Evolutionary conservation across 1,140 invertebrate species (phyloP).

Genomic region (Apis mellifera): DNA sequence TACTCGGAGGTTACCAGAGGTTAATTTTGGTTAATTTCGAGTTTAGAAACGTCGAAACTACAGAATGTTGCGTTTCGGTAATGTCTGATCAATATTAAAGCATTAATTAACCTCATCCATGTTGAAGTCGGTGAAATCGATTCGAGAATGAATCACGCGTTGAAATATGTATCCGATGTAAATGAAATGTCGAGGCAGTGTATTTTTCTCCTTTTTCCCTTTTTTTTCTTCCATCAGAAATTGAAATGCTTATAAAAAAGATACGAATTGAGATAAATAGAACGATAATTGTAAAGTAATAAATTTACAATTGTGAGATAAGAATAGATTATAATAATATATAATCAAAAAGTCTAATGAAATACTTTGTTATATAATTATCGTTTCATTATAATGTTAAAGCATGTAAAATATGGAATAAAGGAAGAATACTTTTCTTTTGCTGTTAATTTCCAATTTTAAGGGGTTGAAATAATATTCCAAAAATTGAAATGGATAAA

Average conservation of each 20-base stretch:
- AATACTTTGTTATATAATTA: not conserved
- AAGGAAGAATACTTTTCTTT: too few species aligned
- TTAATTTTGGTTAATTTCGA: not conserved
- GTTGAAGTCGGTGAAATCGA: not conserved
- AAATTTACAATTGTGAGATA: too few species aligned
- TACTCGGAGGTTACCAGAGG: not conserved
- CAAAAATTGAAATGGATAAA: too few species aligned
- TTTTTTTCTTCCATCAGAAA: constrained; percentile 18
- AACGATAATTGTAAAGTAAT: too few species aligned
- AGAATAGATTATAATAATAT: too few species aligned
- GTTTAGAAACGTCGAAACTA: not conserved
- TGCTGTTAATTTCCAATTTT: too few species aligned
- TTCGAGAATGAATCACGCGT: not conserved
- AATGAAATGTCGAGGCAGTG: not conserved
- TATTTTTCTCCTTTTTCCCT: too few species aligned
- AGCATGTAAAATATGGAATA: too few species aligned
- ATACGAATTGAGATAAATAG: too few species aligned
- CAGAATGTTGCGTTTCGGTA: not conserved
- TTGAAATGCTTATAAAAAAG: not conserved
- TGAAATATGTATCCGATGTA: constrained; percentile 10
- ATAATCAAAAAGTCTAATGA: too few species aligned
- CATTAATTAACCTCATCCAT: not conserved
- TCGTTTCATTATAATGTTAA: constrained; percentile 21
- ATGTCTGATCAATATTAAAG: constrained; percentile 12
- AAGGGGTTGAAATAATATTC: too few species aligned